These are phyloP conservation scores for Alfaro cultratus DNA, from an alignment of 2,797 vertebrate species.

Conservation along the genomic window DNA sequence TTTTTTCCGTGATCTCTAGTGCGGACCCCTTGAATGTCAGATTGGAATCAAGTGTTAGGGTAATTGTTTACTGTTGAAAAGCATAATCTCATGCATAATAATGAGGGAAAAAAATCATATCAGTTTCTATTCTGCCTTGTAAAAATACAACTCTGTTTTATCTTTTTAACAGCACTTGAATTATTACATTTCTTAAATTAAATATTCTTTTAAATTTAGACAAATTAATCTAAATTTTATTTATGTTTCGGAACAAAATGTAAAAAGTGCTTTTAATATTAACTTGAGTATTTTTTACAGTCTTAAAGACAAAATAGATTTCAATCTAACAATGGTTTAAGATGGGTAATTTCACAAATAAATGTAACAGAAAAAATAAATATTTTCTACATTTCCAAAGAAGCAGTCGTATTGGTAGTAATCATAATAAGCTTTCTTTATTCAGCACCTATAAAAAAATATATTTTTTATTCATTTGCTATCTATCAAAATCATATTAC, in stretches of 20 bases:
- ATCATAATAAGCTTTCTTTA: neutral
- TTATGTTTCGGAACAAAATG: neutral
- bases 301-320: neutral
- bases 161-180: neutral
- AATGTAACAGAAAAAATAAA: neutral
- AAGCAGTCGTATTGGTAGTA: neutral
- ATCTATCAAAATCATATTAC: neutral
- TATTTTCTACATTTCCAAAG: neutral
- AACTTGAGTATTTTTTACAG: neutral
- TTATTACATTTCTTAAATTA: neutral
- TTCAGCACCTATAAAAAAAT: neutral
- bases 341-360: neutral
- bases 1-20: conserved; percentile 38
- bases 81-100: conserved; percentile 51
- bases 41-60: conserved; percentile 58
- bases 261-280: neutral
- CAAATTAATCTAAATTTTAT: neutral
- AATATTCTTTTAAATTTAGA: neutral
- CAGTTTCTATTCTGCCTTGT: conserved; percentile 34
- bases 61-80: conserved; percentile 65
- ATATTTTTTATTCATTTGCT: neutral
- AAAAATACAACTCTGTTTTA: conserved; percentile 16
- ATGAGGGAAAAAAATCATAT: conserved; percentile 33
- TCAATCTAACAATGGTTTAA: neutral
- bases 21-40: conserved; percentile 61